phyloP scores from a whole-genome alignment of 35 echinoderm and acorn worm species.

The Ptychodera flava region DNA sequence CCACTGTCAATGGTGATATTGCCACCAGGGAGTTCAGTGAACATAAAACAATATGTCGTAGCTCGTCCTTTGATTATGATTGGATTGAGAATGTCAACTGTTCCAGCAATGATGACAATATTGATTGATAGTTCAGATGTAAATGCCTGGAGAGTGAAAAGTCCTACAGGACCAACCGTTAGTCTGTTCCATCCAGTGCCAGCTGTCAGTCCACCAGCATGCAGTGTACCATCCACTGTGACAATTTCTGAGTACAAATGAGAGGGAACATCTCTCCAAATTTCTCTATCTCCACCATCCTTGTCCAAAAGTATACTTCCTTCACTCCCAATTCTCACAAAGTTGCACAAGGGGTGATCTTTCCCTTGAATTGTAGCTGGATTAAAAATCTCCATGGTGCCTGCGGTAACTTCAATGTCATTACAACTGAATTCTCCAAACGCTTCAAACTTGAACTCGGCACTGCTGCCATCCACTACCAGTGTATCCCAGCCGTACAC shows the following conservation, averaged over 20 bases:
- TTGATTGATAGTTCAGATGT: not conserved
- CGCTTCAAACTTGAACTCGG: conserved; percentile 39
- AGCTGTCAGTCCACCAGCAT: conserved; percentile 35
- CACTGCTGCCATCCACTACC: conserved; percentile 22
- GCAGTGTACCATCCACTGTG: conserved; percentile 41
- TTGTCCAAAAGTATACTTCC: conserved; percentile 26
- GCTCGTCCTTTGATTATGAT: conserved; percentile 10
- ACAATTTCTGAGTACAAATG: conserved; percentile 22
- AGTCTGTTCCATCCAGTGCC: conserved; percentile 26
- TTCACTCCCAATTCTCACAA: conserved; percentile 28
- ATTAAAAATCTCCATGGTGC: conserved; percentile 32
- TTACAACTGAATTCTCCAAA: conserved; percentile 43
- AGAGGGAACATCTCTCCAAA: conserved; percentile 6
- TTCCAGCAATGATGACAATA: not conserved
- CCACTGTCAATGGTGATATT: conserved; percentile 29
- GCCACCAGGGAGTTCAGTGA: conserved; percentile 22
- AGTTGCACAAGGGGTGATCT: not conserved
- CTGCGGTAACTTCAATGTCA: conserved; percentile 6
- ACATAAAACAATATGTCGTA: not conserved
- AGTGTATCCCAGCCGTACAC: conserved; percentile 26
- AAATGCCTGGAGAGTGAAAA: conserved; percentile 10
- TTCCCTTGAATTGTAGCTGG: conserved; percentile 33
- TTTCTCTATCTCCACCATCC: not conserved
- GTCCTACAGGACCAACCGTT: conserved; percentile 18
- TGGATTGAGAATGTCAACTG: conserved; percentile 14